phyloP scores from a whole-genome alignment of 2,888 invertebrate species.

The Tiliacea aurago region DNA sequence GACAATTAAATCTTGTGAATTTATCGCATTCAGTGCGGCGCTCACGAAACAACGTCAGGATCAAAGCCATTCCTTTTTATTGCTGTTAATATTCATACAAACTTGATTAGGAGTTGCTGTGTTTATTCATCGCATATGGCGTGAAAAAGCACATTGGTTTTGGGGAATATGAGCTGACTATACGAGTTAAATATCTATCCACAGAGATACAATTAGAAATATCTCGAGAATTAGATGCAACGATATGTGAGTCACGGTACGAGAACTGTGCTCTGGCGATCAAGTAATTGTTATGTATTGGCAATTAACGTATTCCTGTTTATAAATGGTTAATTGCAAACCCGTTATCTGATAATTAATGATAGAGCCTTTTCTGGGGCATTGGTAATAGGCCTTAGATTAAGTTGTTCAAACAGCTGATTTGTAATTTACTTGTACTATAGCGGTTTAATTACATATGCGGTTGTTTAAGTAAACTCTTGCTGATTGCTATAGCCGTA shows the following conservation, averaged over 20 bases:
- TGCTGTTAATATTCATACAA: constrained; percentile 57
- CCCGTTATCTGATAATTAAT: constrained; percentile 48
- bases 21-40: constrained; percentile 70
- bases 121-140: constrained; percentile 50
- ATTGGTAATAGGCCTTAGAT: constrained; percentile 50
- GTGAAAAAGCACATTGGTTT: constrained; percentile 28
- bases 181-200: not conserved
- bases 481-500: constrained; percentile 11
- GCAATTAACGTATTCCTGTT: constrained; percentile 37
- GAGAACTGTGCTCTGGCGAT: constrained; percentile 23
- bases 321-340: constrained; percentile 44
- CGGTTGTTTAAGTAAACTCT: constrained; percentile 18
- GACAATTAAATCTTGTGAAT: constrained; percentile 77
- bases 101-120: constrained; percentile 56
- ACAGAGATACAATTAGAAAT: constrained; percentile 15
- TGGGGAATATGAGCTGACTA: not conserved
- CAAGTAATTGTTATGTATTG: constrained; percentile 49
- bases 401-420: constrained; percentile 54
- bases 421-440: constrained; percentile 43
- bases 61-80: constrained; percentile 75
- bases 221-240: constrained; percentile 29
- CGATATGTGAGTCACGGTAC: constrained; percentile 32
- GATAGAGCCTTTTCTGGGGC: constrained; percentile 49
- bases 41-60: constrained; percentile 72
- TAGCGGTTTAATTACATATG: constrained; percentile 17